Percentiles rank a stretch among this genome's conserved stretches.
Evolutionary conservation across 2,113 vertebrate species (phyloP).

Genomic region (Upupa epops): DNA sequence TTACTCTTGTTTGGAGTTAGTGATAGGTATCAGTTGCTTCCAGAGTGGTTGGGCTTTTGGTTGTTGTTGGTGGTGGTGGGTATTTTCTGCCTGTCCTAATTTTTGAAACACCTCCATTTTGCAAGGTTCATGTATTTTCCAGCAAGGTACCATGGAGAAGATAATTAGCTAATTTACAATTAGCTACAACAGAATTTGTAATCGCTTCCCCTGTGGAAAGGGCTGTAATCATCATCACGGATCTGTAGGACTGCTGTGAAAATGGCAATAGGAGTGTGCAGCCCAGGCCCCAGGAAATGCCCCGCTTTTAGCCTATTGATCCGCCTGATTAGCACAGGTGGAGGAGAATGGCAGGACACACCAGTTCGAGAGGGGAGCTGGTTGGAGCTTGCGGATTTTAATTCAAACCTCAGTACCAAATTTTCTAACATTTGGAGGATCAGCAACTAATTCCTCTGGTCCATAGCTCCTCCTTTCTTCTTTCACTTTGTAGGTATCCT

Average conservation of each 20-base stretch:
- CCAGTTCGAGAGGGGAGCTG: accelerated
- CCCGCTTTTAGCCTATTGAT: constrained; percentile 46
- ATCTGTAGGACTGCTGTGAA: constrained; percentile 57
- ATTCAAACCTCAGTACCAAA: neutral
- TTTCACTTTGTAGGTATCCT: neutral
- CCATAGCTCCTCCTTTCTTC: neutral
- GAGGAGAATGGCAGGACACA: neutral
- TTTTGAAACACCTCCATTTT: constrained; percentile 44
- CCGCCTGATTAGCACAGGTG: neutral
- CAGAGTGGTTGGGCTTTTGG: neutral
- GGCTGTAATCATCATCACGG: constrained; percentile 42
- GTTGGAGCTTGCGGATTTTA: neutral
- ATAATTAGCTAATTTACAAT: constrained; percentile 70
- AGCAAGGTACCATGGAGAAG: constrained; percentile 39
- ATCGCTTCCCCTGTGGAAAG: constrained; percentile 62
- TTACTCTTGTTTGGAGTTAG: neutral
- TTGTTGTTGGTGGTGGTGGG: neutral
- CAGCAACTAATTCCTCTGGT: neutral
- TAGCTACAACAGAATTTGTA: constrained; percentile 62
- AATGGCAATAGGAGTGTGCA: constrained; percentile 14
- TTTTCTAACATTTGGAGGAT: neutral
- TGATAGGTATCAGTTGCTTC: neutral
- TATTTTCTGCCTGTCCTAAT: neutral
- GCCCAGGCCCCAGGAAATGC: constrained; percentile 20
- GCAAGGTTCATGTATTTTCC: constrained; percentile 57